These are phyloP conservation scores for Halcyon senegalensis DNA, from an alignment of 2,113 vertebrate species.

Conservation along the genomic window DNA sequence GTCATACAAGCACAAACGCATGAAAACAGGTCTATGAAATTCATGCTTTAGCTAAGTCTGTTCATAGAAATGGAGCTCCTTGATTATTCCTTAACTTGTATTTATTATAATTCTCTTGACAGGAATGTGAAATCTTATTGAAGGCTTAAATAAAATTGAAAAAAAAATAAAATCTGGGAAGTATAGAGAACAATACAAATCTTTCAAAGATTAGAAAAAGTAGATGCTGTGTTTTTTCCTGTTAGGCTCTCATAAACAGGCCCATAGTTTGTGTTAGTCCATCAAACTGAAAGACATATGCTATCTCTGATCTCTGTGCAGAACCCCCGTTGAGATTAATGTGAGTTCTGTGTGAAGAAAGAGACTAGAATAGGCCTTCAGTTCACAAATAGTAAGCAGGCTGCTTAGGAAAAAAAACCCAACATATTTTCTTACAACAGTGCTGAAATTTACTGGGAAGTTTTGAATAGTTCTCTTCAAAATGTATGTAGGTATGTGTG, in stretches of 20 bases:
- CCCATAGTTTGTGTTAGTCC: conserved; percentile 54
- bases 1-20: conserved; percentile 1
- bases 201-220: conserved; percentile 32
- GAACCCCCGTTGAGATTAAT: conserved; percentile 68
- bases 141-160: conserved; percentile 19
- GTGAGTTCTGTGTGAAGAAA: conserved; percentile 58
- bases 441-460: conserved; percentile 38
- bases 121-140: not conserved
- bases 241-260: conserved; percentile 45
- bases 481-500: not conserved
- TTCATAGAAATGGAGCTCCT: conserved; percentile 11
- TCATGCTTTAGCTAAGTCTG: not conserved
- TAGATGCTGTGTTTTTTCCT: conserved; percentile 21
- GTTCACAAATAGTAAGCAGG: conserved; percentile 68
- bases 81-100: not conserved
- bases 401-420: conserved; percentile 50
- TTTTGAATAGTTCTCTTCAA: conserved; percentile 36
- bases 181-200: conserved; percentile 16
- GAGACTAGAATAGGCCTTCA: conserved; percentile 64
- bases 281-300: conserved; percentile 75
- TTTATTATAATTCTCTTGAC: not conserved
- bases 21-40: conserved; percentile 19
- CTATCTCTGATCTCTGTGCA: conserved; percentile 66
- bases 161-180: not conserved
- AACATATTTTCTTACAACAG: conserved; percentile 45